Evolutionary conservation across 2,888 invertebrate genomes (phyloP), one percentile per base, ranked within the genome.

Genomic region (Heliconius ismenius): DNA sequence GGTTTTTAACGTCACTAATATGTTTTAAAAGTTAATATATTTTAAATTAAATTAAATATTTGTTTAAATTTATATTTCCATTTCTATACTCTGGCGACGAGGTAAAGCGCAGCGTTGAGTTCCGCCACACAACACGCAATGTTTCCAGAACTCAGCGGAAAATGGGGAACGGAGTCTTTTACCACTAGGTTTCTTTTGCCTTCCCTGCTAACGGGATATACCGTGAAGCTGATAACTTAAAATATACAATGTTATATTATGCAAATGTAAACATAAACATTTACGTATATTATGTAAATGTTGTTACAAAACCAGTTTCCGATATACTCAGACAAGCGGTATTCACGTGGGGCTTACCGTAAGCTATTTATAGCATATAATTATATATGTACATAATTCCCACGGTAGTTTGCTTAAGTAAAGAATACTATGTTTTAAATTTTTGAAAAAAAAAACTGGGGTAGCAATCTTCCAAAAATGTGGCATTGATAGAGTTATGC

Each of bases 331-430:
- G 58, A n/a, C 70, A 43, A 65, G 68, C 39, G 77, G 74, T 70
- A 69, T 77, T 77, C 18, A 74, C 77, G 77, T 11, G 74, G 77
- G 77, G 39, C 58, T 77, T 77, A 74, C 77, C 77, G 58, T 39
- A 74, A 15, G 11, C 64, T 77, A 77, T 68, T 68, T 77, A 77
- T 58, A 70, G n/a, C 58, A 36, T 70, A 36, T n/a, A 58, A 70
- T 58, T 58, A 58, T 70, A 36, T 39, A 58, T 67, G 32, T 70
- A 58, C 15, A 54, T 15, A 58, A 13, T 70, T 70, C 58, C 24
- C 58, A 58, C 70, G 70, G 32, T 36, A 18, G n/a, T 9, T 58
- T 13, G 54, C 6, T 70, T n/a, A 54, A 15, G 28, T 13, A 54
- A 70, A 15, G 24, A 3, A 11, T 67, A 67, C 24, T 24, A 39